Evolutionary conservation across 2,113 vertebrate genomes (phyloP), one percentile per base, ranked within the genome.

Genomic region (Silurus asotus): DNA sequence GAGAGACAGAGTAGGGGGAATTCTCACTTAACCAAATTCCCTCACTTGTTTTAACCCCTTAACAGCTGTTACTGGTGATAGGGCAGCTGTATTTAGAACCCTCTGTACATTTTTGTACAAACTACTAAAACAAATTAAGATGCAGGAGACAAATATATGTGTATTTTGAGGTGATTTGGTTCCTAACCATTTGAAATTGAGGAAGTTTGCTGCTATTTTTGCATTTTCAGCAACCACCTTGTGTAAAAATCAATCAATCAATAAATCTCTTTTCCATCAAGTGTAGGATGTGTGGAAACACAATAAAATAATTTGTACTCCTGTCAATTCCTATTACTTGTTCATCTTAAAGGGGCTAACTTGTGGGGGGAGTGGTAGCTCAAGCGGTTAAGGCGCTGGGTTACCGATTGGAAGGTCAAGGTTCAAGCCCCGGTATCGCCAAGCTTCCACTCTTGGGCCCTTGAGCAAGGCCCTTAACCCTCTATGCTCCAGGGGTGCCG

Each of bases 1-100:
- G 78, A 87, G 78, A 69, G 83, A 88, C n/a, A 81, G 88, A 90
- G 90, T 83, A 90, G 85, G 88, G 86, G 83, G 49, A 90, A 86
- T 77, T 86, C 74, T 79, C 75, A 28, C 82, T 76, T 90, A 86
- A 65, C 37, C 86, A 90, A 87, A 89, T 87, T 9, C 25, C 13
- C 65, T 56, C 64, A 14, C 25, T 4, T 53, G 82, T 78, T 51
- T 78, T 58, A 83, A 82, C 58, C 67, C 15, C 15, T 70, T 81
- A 48, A 51, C 6, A 85, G 11, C 28, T 11, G 1, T 58, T 15
- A 58, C 23, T 48, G 20, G 51, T 7, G 2, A 15, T 74, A 9
- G 49, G 23, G 45, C 17, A 74, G 8, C 28, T 61, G 56, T 19
- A 45, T 20, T 61, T 61, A 28, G 9, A 61, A 59, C 9, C 56